phyloP scores from a whole-genome alignment of 1,140 invertebrate genomes.

The Eumaeus atala region DNA sequence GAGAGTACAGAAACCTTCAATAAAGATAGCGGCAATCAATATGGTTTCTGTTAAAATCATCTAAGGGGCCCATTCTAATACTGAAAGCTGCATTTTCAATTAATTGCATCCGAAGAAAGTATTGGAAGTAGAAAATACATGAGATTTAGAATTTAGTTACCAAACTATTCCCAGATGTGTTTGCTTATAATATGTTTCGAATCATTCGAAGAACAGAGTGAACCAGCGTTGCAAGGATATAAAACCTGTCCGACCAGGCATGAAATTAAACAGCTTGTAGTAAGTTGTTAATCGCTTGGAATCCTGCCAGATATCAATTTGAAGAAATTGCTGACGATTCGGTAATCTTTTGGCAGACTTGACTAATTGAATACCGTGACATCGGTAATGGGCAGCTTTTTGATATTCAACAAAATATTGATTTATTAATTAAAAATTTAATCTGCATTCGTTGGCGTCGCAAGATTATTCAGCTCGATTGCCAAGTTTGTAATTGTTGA shows the following conservation, averaged over 20 bases:
- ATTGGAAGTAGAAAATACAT: no score
- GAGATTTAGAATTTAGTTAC: no score
- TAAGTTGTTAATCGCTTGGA: constrained; percentile 63
- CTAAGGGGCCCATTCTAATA: no score
- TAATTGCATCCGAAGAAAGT: no score
- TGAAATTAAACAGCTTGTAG: constrained; percentile 66
- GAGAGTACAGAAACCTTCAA: no score
- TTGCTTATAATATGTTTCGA: constrained; percentile 11
- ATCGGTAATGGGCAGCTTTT: constrained; percentile 18
- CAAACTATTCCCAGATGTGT: neutral
- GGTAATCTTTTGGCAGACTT: constrained; percentile 30
- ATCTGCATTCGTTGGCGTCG: constrained; percentile 12
- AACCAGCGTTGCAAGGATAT: constrained; percentile 18
- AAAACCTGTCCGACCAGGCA: constrained; percentile 46
- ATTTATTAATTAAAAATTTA: neutral
- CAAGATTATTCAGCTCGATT: constrained; percentile 15
- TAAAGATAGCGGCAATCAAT: no score
- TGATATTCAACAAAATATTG: constrained; percentile 3
- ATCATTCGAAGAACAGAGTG: constrained; percentile 2
- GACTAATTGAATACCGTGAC: constrained; percentile 35
- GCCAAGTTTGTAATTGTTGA: constrained; percentile 8
- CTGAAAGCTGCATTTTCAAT: no score
- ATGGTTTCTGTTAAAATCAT: no score
- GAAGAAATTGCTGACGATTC: constrained; percentile 56
- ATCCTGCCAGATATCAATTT: constrained; percentile 53